phyloP scores from a whole-genome alignment of 2,797 vertebrate genomes.

The Lepilemur septentrionalis region DNA sequence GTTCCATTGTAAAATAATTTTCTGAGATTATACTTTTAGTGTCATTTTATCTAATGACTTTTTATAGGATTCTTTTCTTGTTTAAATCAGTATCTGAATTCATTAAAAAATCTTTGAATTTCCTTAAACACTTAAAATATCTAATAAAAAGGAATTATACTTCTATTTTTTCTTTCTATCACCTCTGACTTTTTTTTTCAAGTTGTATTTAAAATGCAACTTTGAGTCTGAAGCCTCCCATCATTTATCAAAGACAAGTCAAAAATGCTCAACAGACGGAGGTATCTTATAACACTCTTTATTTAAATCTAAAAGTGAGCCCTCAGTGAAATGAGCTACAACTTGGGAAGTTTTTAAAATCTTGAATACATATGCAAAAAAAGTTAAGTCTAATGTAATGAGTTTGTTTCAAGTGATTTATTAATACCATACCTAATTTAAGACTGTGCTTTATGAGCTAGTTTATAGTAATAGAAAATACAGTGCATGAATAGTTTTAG shows the following conservation, averaged over 20 bases:
- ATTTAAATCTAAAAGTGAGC: neutral
- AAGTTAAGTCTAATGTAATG: conserved; percentile 43
- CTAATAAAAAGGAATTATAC: neutral
- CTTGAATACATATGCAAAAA: conserved; percentile 1
- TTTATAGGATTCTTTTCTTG: neutral
- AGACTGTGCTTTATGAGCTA: conserved; percentile 56
- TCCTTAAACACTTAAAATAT: neutral
- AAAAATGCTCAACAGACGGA: neutral
- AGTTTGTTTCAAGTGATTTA: conserved; percentile 62
- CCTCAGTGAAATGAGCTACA: neutral
- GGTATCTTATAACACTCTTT: neutral
- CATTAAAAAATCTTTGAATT: conserved; percentile 19
- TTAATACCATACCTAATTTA: conserved; percentile 66
- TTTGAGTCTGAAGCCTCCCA: neutral
- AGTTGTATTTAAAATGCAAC: neutral
- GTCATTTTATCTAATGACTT: neutral
- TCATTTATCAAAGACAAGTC: neutral
- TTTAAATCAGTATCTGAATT: neutral
- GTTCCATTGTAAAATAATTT: conserved; percentile 28
- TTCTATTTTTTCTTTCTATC: neutral
- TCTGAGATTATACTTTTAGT: neutral
- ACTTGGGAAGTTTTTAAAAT: neutral
- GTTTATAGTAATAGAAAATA: conserved; percentile 69
- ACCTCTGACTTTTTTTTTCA: neutral
- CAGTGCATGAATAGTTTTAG: conserved; percentile 52